A percentile compares a stretch with the other conserved stretches of the same genome.
Conservation (phyloP, 2,113 vertebrate genomes). For the Eulemur macaco region DNA sequence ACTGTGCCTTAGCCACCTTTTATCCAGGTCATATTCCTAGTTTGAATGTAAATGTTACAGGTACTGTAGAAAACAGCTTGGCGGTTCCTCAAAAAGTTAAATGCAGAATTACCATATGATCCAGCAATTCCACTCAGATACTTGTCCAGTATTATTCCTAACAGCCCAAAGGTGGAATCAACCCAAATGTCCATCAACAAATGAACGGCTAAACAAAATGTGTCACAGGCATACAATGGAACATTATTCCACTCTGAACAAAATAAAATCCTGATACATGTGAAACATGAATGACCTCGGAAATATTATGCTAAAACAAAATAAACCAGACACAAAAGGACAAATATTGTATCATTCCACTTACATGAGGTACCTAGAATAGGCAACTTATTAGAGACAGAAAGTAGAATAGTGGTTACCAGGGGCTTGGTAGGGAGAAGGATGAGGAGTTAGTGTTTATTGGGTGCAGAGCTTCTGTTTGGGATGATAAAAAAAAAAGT, state of each 20-base stretch:
- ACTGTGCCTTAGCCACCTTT: background rate
- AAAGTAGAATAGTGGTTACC: background rate
- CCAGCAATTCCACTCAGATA: background rate
- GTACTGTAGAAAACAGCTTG: background rate
- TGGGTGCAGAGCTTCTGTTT: background rate
- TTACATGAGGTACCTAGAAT: background rate
- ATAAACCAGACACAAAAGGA: background rate
- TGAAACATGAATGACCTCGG: background rate
- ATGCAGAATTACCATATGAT: background rate
- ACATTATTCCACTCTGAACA: background rate
- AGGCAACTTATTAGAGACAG: background rate
- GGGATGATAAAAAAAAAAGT: background rate
- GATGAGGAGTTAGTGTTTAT: background rate
- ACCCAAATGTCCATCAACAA: background rate
- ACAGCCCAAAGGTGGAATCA: background rate
- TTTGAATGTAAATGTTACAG: background rate
- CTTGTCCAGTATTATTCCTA: background rate
- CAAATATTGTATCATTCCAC: background rate
- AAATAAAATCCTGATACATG: background rate
- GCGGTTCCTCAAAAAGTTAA: background rate
- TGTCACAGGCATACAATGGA: background rate
- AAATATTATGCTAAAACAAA: background rate
- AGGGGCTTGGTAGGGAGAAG: background rate
- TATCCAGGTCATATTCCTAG: background rate
- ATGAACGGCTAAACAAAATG: background rate